A percentile compares a stretch with the other conserved stretches of the same genome.
Evolutionary conservation across 1,140 invertebrate genomes (phyloP).

Genomic region (Drosophila aff.): DNA sequence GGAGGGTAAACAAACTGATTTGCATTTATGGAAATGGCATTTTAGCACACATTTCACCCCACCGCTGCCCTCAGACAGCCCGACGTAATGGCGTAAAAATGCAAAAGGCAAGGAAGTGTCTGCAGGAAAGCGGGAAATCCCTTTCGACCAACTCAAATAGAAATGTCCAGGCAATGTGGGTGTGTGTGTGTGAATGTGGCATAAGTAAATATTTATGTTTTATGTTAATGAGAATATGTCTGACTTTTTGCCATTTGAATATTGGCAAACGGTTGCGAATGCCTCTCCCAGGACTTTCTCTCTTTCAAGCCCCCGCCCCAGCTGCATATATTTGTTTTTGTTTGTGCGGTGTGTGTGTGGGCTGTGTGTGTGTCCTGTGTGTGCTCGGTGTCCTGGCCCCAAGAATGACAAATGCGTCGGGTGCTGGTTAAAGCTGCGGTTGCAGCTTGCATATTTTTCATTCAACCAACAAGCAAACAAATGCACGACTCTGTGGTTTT

Average conservation of each 20-base stretch:
- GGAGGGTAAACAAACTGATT: conserved; percentile 79
- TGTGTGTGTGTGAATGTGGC: conserved; percentile 52
- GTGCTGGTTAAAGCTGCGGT: conserved; percentile 73
- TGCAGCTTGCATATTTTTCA: conserved; percentile 62
- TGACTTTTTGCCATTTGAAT: conserved; percentile 84
- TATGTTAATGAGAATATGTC: conserved; percentile 84
- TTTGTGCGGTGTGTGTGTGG: conserved; percentile 1
- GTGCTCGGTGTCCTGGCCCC: conserved; percentile 35
- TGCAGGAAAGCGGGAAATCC: conserved; percentile 46
- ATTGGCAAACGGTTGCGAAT: conserved; percentile 69
- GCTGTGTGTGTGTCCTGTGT: conserved; percentile 3
- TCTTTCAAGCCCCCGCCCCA: not conserved
- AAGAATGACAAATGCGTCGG: conserved; percentile 79
- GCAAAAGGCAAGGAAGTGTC: conserved; percentile 70
- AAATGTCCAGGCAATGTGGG: conserved; percentile 51
- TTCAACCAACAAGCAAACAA: conserved; percentile 54
- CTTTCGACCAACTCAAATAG: conserved; percentile 73
- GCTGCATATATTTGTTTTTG: conserved; percentile 30
- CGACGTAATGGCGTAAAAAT: conserved; percentile 74
- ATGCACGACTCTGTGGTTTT: conserved; percentile 59
- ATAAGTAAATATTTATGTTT: conserved; percentile 85
- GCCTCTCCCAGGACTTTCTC: conserved; percentile 49
- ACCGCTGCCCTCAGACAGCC: conserved; percentile 34
- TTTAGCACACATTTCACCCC: conserved; percentile 55
- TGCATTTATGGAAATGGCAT: conserved; percentile 81